A percentile compares a stretch with the other conserved stretches of the same genome.
These are phyloP conservation scores for Caiman crocodilus DNA, from an alignment of 2,797 vertebrate species.

Conservation along the genomic window DNA sequence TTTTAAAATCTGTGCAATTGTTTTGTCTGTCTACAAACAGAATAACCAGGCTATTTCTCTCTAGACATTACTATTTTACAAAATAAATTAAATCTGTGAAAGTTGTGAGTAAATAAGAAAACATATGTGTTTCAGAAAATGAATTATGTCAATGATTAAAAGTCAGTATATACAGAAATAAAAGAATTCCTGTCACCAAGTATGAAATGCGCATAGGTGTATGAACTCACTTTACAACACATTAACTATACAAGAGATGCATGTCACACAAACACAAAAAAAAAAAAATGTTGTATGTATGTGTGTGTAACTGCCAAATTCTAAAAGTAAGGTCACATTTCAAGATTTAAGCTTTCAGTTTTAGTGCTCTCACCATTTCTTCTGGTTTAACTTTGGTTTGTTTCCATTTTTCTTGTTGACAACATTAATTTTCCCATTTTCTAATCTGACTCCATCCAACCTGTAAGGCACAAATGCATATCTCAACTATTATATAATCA, in stretches of 20 bases:
- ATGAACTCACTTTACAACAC: neutral
- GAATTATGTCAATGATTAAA: neutral
- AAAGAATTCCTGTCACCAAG: neutral
- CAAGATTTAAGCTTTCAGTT: no score
- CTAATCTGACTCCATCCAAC: constrained; percentile 92
- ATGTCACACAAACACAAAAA: no score
- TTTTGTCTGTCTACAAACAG: no score
- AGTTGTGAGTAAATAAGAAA: neutral
- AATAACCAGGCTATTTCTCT: neutral
- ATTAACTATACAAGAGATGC: neutral
- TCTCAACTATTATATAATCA: neutral
- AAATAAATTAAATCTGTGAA: neutral
- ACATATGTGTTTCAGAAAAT: neutral
- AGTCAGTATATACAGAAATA: neutral
- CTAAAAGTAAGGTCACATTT: neutral
- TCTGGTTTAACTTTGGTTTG: constrained; percentile 89
- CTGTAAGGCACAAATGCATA: constrained; percentile 78
- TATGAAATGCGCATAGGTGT: neutral
- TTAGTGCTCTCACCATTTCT: constrained; percentile 85
- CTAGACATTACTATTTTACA: neutral
- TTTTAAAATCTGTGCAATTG: no score
- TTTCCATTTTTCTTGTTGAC: constrained; percentile 87
- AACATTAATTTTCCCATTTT: constrained; percentile 90
- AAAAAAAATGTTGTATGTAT: no score
- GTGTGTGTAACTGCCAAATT: neutral